Evolutionary conservation across 1,140 invertebrate genomes (phyloP).

Genomic region (Phocides pigmalion): DNA sequence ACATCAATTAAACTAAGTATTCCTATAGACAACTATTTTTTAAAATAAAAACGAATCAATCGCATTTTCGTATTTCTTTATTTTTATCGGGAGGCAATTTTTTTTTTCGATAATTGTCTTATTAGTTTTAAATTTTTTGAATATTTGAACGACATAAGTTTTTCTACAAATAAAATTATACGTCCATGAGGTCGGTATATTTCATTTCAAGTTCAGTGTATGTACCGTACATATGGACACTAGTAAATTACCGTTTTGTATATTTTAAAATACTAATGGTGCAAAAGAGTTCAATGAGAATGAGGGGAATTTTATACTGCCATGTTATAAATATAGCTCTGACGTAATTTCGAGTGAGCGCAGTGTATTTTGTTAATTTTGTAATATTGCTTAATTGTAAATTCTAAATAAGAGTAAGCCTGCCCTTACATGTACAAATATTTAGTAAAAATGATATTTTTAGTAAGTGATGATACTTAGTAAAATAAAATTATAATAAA

Average conservation of each 20-base stretch:
- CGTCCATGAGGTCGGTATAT: too few species aligned
- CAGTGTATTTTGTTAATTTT: not conserved
- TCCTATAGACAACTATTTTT: too few species aligned
- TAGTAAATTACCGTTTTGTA: not conserved
- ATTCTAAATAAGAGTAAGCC: not conserved
- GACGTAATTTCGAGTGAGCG: not conserved
- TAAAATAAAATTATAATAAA: too few species aligned
- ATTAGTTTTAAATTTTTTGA: too few species aligned
- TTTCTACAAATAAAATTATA: not conserved
- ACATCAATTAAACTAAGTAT: too few species aligned
- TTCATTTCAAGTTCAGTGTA: not conserved
- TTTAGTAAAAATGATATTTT: not conserved
- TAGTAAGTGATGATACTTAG: too few species aligned
- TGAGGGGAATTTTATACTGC: constrained; percentile 1
- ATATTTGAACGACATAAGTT: not conserved
- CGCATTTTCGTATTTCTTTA: too few species aligned
- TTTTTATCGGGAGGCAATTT: not conserved
- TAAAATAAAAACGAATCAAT: too few species aligned
- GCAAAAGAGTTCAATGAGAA: constrained; percentile 5
- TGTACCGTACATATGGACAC: not conserved
- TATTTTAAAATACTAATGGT: not conserved
- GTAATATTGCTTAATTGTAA: not conserved
- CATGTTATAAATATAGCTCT: constrained; percentile 2
- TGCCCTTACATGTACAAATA: not conserved
- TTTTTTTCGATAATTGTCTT: not conserved